Percentiles rank a stretch among this genome's conserved stretches.
These are phyloP conservation scores for Carcharodon carcharias DNA, from an alignment of 2,797 vertebrate species.

Conservation along the genomic window DNA sequence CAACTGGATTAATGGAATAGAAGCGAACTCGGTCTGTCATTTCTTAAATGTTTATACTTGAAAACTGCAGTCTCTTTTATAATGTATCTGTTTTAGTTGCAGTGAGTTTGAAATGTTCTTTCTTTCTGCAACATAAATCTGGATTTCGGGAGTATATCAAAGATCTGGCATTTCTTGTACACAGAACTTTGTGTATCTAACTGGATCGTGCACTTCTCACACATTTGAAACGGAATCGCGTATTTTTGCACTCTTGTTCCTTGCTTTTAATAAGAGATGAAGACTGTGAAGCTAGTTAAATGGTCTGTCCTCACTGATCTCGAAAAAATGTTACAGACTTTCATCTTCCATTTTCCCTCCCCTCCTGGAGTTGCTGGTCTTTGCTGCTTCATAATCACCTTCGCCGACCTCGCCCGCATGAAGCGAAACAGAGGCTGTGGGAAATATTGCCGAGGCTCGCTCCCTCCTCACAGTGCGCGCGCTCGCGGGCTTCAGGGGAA, in stretches of 20 bases:
- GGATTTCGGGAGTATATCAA: background rate
- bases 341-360: background rate
- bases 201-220: background rate
- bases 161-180: background rate
- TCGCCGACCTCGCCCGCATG: background rate
- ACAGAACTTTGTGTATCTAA: background rate
- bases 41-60: background rate
- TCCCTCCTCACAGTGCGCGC: background rate
- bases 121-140: background rate
- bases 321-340: background rate
- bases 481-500: background rate
- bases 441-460: background rate
- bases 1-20: background rate
- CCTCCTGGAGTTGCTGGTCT: background rate
- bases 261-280: background rate
- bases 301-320: background rate
- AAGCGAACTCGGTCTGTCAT: background rate
- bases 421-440: background rate
- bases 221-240: background rate
- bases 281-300: background rate
- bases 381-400: background rate
- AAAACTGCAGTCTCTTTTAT: background rate
- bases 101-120: background rate
- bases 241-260: no score
- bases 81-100: background rate